Conservation (phyloP, 1,140 invertebrate genomes). For the Penaeus indicus region DNA sequence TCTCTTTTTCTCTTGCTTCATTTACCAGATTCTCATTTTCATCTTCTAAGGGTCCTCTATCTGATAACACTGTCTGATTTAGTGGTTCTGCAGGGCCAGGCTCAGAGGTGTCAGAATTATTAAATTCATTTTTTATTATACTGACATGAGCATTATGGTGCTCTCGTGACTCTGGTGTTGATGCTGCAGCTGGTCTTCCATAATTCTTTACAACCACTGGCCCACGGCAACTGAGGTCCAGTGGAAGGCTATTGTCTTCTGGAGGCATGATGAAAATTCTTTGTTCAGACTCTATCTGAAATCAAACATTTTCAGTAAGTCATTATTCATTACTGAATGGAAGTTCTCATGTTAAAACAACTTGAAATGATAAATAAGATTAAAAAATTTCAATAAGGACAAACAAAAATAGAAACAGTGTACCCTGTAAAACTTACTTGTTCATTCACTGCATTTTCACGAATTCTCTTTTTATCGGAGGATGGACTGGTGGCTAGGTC, state of each 20-base stretch:
- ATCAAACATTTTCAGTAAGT: too few relatives aligned
- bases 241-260: conserved; percentile 27
- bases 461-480: conserved; percentile 39
- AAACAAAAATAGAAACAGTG: not conserved
- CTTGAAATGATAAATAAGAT: too few relatives aligned
- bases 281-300: too few relatives aligned
- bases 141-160: not conserved
- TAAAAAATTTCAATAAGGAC: too few relatives aligned
- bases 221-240: conserved; percentile 45
- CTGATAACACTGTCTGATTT: conserved; percentile 53
- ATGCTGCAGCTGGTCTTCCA: conserved; percentile 22
- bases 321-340: too few relatives aligned
- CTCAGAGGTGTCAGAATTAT: too few relatives aligned
- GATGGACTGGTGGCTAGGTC: conserved; percentile 38
- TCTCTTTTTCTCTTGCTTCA: conserved; percentile 59
- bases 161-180: conserved; percentile 28
- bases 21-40: conserved; percentile 64
- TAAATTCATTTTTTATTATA: not conserved
- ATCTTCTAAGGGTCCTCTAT: conserved; percentile 52
- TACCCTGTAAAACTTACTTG: conserved; percentile 23
- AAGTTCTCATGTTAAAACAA: too few relatives aligned
- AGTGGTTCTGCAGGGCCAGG: not conserved
- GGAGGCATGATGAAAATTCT: too few relatives aligned
- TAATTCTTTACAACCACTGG: not conserved
- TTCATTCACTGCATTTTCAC: conserved; percentile 22